Conservation (phyloP, 2,797 vertebrate species). For the Nyctibius grandis region DNA sequence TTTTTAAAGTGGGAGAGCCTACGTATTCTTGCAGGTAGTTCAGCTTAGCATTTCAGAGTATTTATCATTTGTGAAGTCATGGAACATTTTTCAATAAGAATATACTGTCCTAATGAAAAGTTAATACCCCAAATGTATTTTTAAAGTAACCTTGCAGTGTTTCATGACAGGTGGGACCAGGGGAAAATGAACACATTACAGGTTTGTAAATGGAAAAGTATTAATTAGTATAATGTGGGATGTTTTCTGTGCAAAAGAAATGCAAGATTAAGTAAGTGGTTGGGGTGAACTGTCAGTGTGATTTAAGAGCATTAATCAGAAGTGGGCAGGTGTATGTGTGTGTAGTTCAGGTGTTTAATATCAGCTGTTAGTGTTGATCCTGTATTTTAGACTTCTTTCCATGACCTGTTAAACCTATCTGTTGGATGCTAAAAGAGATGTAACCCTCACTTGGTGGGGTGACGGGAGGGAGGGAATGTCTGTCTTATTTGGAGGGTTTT, state of each 20-base stretch:
- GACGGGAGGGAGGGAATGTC: neutral
- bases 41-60: neutral
- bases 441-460: neutral
- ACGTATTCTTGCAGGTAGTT: constrained; percentile 96
- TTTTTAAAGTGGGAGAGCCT: constrained; percentile 97
- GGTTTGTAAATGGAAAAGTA: neutral
- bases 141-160: neutral
- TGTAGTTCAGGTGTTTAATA: neutral
- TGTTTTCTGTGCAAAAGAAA: neutral
- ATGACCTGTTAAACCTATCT: neutral
- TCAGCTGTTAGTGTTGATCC: neutral
- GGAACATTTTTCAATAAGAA: neutral
- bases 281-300: neutral
- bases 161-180: neutral
- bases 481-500: neutral
- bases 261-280: neutral
- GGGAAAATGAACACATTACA: neutral
- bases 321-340: neutral
- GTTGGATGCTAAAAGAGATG: neutral
- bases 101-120: neutral
- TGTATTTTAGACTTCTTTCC: neutral
- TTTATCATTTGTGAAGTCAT: neutral
- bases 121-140: neutral
- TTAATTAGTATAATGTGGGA: neutral
- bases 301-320: neutral